phyloP scores from a whole-genome alignment of 2,113 vertebrate species.

The Notarius quadriscutis region DNA sequence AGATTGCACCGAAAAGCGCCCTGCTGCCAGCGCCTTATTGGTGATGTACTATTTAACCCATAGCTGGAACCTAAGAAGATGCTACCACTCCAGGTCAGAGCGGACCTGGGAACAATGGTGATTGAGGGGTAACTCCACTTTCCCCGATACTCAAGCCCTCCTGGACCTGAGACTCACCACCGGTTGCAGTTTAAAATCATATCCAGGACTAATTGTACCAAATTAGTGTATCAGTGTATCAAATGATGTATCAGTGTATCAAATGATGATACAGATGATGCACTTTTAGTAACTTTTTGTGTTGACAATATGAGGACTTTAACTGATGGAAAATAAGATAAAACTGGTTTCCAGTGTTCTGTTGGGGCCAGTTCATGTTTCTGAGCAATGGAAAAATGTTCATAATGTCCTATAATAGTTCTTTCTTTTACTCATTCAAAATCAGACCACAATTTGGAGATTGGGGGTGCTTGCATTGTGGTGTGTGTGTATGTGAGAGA shows the following conservation, averaged over 20 bases:
- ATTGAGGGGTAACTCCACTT: too few species aligned
- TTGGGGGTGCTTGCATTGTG: not conserved
- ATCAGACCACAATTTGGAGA: conserved; percentile 6
- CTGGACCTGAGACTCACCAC: too few species aligned
- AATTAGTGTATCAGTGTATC: not conserved
- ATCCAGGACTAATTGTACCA: too few species aligned
- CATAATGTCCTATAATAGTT: not conserved
- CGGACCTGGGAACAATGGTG: too few species aligned
- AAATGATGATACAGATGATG: not conserved
- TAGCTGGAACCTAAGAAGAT: too few species aligned
- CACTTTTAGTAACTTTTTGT: not conserved
- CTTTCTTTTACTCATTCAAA: not conserved
- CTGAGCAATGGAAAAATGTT: not conserved
- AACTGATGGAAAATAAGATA: not conserved
- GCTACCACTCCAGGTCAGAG: too few species aligned
- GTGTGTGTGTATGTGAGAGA: not conserved
- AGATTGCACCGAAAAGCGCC: too few species aligned
- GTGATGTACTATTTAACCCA: too few species aligned
- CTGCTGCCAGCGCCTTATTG: too few species aligned
- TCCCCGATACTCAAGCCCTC: too few species aligned
- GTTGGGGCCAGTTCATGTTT: not conserved
- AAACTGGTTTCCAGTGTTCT: not conserved
- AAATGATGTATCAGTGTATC: not conserved
- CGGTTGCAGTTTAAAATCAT: too few species aligned
- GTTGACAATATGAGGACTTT: not conserved